Conservation (phyloP, 2,888 invertebrate species). For the Lepidocyrtinus sp. region DNA sequence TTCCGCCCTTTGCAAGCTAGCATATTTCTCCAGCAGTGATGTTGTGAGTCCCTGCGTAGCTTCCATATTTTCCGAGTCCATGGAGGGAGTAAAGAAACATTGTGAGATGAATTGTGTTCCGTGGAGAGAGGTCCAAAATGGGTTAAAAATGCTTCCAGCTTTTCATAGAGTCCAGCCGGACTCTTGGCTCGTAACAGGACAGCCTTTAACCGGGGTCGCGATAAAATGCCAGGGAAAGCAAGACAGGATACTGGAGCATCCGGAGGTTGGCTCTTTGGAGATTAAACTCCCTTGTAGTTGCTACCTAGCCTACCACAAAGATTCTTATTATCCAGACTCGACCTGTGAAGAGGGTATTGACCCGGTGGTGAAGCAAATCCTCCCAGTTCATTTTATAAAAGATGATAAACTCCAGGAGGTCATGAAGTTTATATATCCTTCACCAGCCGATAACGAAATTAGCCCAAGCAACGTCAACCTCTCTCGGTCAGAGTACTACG, state of each 20-base stretch:
- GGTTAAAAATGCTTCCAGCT: slow-evolving; percentile 46
- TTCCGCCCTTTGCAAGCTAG: slow-evolving; percentile 56
- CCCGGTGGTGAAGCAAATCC: slow-evolving; percentile 38
- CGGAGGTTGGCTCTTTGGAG: slow-evolving; percentile 58
- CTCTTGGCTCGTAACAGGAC: slow-evolving; percentile 59
- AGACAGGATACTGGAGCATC: slow-evolving; percentile 45
- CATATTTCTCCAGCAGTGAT: slow-evolving; percentile 35
- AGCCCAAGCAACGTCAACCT: background rate
- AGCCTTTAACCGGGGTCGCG: slow-evolving; percentile 44
- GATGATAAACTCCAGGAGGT: slow-evolving; percentile 38
- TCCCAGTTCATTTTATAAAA: slow-evolving; percentile 61
- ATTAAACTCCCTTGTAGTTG: slow-evolving; percentile 61
- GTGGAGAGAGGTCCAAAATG: slow-evolving; percentile 39
- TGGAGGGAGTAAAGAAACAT: slow-evolving; percentile 51
- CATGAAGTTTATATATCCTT: slow-evolving; percentile 15
- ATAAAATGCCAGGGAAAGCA: slow-evolving; percentile 59
- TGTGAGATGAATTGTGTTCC: slow-evolving; percentile 59
- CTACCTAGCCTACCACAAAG: slow-evolving; percentile 51
- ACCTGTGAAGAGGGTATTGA: slow-evolving; percentile 45
- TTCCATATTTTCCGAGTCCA: slow-evolving; percentile 51
- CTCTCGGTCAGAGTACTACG: slow-evolving; percentile 23
- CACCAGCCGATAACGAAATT: background rate
- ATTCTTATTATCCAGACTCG: slow-evolving; percentile 46
- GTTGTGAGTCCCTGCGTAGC: slow-evolving; percentile 59
- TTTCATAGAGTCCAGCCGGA: slow-evolving; percentile 53